These are phyloP conservation scores for Peromyscus nudipes DNA, from an alignment of 2,797 vertebrate genomes.

Conservation along the genomic window DNA sequence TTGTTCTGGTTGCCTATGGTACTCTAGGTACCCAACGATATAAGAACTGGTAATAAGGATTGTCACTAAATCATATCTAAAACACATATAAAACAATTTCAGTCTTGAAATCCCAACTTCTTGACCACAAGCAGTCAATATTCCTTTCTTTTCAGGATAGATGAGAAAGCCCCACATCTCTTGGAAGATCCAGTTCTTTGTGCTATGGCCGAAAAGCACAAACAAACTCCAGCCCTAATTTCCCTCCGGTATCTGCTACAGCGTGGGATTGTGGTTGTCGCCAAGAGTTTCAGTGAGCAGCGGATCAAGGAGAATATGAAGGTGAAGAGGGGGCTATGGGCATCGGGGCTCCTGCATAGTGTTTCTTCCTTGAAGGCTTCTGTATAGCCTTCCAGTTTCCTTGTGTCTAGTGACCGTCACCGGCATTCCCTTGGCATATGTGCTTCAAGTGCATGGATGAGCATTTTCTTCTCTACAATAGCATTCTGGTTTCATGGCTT, in stretches of 20 bases:
- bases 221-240: slow-evolving; percentile 59
- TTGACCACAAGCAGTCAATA: background rate
- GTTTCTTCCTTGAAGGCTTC: background rate
- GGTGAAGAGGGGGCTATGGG: background rate
- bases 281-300: slow-evolving; percentile 11
- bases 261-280: background rate
- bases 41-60: slow-evolving; percentile 39
- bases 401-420: background rate
- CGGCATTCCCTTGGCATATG: background rate
- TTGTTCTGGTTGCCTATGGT: slow-evolving; percentile 74
- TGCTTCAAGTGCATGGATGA: background rate
- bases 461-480: background rate
- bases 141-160: background rate
- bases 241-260: slow-evolving; percentile 49
- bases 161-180: background rate
- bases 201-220: slow-evolving; percentile 68
- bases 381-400: background rate
- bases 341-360: background rate
- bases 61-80: background rate
- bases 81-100: background rate
- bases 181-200: slow-evolving; percentile 70
- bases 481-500: background rate
- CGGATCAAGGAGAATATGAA: slow-evolving; percentile 22
- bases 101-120: background rate
- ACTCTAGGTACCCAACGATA: slow-evolving; percentile 51